These are phyloP conservation scores for Accipiter cooperii DNA, from an alignment of 2,113 vertebrate genomes.

Conservation along the genomic window DNA sequence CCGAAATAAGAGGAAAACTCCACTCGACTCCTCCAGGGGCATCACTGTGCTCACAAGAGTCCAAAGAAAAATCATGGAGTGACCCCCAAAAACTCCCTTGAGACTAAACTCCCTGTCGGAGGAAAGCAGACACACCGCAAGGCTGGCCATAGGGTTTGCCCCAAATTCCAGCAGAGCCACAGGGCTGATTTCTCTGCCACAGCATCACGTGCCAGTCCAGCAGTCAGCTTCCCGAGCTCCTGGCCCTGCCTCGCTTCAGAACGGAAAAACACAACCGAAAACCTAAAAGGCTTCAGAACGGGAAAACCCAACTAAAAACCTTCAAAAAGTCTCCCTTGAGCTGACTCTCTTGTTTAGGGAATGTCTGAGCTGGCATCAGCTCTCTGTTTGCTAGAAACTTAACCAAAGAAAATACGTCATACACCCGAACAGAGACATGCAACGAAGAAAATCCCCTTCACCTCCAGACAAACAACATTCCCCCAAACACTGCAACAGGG, in stretches of 20 bases:
- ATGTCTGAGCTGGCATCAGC: neutral
- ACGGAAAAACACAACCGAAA: neutral
- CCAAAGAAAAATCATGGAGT: neutral
- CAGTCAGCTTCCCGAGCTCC: neutral
- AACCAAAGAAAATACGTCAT: neutral
- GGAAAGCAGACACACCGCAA: neutral
- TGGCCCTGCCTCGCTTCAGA: neutral
- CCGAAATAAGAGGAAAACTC: neutral
- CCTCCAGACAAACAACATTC: neutral
- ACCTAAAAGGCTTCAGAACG: neutral
- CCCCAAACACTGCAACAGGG: neutral
- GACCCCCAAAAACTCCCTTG: neutral
- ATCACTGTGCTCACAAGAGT: neutral
- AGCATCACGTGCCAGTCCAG: fast-evolving
- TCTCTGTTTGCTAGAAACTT: neutral
- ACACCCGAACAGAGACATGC: neutral
- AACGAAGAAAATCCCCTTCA: neutral
- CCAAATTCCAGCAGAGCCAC: neutral
- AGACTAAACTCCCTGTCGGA: neutral
- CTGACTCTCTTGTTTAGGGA: neutral
- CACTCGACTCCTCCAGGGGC: neutral
- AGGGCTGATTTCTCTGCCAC: neutral
- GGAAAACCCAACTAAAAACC: neutral
- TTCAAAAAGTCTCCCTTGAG: neutral
- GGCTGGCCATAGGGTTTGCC: neutral